These are phyloP conservation scores for Hystrix brachyura DNA, from an alignment of 2,113 vertebrate genomes.

Conservation along the genomic window DNA sequence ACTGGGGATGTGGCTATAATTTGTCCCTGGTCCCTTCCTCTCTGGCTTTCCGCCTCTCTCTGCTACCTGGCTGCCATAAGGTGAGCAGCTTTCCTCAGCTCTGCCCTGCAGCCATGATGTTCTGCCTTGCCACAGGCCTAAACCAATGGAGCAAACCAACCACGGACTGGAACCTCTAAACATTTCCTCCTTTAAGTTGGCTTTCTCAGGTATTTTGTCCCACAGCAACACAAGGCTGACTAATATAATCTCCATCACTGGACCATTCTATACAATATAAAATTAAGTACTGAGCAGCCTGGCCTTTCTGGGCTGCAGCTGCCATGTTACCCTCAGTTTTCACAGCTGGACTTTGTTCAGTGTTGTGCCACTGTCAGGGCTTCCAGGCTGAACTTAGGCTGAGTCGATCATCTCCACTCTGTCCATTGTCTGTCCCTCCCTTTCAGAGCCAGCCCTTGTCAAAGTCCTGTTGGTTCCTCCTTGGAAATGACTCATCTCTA, in stretches of 20 bases:
- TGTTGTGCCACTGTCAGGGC: conserved; percentile 58
- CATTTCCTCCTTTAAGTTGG: neutral
- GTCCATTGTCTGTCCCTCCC: neutral
- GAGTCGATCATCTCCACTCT: neutral
- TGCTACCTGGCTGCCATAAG: neutral
- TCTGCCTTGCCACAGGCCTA: neutral
- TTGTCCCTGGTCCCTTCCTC: neutral
- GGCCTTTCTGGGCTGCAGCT: rapidly evolving
- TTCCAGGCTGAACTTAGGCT: conserved; percentile 42
- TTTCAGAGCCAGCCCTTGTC: neutral
- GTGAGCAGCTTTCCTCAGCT: neutral
- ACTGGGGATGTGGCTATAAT: neutral
- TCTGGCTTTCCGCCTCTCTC: neutral
- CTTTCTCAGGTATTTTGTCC: neutral
- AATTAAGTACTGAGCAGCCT: neutral
- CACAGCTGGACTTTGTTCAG: conserved; percentile 52
- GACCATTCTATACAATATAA: neutral
- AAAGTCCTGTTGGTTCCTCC: neutral
- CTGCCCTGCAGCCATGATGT: neutral
- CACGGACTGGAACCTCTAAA: neutral
- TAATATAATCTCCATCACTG: neutral
- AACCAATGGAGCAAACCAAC: neutral
- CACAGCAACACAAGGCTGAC: neutral
- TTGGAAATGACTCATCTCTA: conserved; percentile 19
- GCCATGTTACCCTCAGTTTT: conserved; percentile 60